A percentile compares a stretch with the other conserved stretches of the same genome.
These are phyloP conservation scores for Yponomeuta evonymella DNA, from an alignment of 2,888 invertebrate genomes.

Conservation along the genomic window DNA sequence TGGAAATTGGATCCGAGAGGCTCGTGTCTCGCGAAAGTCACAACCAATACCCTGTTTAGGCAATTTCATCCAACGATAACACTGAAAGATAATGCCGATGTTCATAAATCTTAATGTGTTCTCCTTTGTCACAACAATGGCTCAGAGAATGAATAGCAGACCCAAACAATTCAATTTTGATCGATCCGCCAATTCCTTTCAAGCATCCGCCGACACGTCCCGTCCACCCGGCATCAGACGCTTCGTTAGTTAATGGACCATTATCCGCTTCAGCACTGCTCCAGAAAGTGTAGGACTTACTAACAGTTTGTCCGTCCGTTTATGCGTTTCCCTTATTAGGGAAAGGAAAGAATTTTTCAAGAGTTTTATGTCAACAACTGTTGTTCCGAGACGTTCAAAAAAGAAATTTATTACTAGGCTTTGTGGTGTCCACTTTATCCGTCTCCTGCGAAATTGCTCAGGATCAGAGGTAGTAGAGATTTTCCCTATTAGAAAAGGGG, in stretches of 20 bases:
- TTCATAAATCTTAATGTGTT: not conserved
- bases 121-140: not conserved
- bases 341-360: not conserved
- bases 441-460: conserved; percentile 44
- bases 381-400: not conserved
- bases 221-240: conserved; percentile 34
- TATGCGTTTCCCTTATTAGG: not conserved
- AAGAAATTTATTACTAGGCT: not conserved
- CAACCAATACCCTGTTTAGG: not conserved
- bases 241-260: conserved; percentile 38
- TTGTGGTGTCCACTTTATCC: conserved; percentile 30
- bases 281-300: conserved; percentile 13
- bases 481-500: conserved; percentile 52
- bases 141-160: not conserved
- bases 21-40: conserved; percentile 38
- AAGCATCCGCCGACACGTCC: conserved; percentile 34
- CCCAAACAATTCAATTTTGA: conserved; percentile 10
- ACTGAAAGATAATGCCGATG: not conserved
- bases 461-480: conserved; percentile 51
- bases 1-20: conserved; percentile 64
- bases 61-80: not conserved
- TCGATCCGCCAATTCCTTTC: conserved; percentile 30
- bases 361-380: not conserved
- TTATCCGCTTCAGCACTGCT: conserved; percentile 25
- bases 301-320: too few relatives aligned